phyloP scores from a whole-genome alignment of 2,113 vertebrate species.

The Ellobius talpinus region DNA sequence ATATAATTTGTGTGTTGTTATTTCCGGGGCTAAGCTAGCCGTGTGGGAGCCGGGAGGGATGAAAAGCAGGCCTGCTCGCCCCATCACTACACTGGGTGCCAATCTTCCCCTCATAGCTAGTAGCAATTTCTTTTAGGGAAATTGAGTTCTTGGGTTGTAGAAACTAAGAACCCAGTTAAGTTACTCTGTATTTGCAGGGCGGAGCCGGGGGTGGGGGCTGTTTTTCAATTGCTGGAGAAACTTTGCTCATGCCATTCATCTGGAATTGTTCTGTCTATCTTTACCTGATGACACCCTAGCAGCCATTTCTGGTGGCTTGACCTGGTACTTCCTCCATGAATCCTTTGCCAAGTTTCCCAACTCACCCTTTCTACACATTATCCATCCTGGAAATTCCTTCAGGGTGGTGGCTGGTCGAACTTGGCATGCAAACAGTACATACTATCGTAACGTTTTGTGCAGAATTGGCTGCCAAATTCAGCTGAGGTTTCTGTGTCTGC shows the following conservation, averaged over 20 bases:
- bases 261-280: conserved; percentile 50
- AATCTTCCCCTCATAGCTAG: background rate
- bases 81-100: too few species aligned
- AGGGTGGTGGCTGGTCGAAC: conserved; percentile 16
- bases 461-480: conserved; percentile 72
- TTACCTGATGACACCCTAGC: conserved; percentile 18
- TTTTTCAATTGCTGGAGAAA: conserved; percentile 55
- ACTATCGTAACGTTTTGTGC: conserved; percentile 57
- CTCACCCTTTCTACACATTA: background rate
- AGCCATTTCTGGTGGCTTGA: conserved; percentile 49
- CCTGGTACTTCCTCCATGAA: conserved; percentile 15
- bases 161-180: conserved; percentile 26
- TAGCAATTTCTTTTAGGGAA: conserved; percentile 71
- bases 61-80: too few species aligned
- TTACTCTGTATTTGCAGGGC: conserved; percentile 49
- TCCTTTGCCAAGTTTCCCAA: background rate
- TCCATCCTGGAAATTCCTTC: conserved; percentile 59
- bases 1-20: too few species aligned
- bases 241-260: conserved; percentile 7
- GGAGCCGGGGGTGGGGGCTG: background rate
- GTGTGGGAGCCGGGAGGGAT: too few species aligned
- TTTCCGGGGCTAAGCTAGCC: too few species aligned
- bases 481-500: conserved; percentile 66
- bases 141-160: conserved; percentile 37
- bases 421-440: conserved; percentile 6